phyloP scores from a whole-genome alignment of 2,113 vertebrate species.

The cat (Felis catus) region DNA sequence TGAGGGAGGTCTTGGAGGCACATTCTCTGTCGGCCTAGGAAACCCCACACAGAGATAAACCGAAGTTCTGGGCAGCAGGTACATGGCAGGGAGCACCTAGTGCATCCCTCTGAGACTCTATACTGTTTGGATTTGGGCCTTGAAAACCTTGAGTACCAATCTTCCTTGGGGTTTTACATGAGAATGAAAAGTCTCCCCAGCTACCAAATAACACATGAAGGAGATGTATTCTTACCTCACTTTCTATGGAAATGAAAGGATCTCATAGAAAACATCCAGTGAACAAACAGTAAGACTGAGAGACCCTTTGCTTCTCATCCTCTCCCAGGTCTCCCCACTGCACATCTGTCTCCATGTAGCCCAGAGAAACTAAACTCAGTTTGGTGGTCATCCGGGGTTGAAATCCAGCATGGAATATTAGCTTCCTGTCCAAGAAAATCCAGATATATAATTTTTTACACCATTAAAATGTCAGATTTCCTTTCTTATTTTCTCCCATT shows the following conservation, averaged over 20 bases:
- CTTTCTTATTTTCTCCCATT: not conserved
- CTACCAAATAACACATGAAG: not conserved
- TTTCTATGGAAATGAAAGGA: not conserved
- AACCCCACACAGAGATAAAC: not conserved
- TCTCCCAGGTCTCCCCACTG: not conserved
- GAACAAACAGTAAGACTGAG: not conserved
- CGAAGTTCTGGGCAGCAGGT: no score
- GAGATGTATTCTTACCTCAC: not conserved
- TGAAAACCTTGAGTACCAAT: not conserved
- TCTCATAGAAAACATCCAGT: no score
- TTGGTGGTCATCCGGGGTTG: no score
- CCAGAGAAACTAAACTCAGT: not conserved
- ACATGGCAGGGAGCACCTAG: no score
- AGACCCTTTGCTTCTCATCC: no score
- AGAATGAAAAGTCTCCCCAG: not conserved
- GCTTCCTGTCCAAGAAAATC: not conserved
- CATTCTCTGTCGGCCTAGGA: not conserved
- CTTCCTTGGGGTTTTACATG: not conserved
- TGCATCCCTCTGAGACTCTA: not conserved
- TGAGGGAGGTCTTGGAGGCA: not conserved
- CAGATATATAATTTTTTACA: not conserved
- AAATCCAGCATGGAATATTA: not conserved
- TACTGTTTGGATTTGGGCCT: not conserved
- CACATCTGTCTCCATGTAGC: not conserved
- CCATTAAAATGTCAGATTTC: not conserved